A percentile compares a stretch with the other conserved stretches of the same genome.
Conservation (phyloP, 2,888 invertebrate genomes). For the Agriopis aurantiaria region DNA sequence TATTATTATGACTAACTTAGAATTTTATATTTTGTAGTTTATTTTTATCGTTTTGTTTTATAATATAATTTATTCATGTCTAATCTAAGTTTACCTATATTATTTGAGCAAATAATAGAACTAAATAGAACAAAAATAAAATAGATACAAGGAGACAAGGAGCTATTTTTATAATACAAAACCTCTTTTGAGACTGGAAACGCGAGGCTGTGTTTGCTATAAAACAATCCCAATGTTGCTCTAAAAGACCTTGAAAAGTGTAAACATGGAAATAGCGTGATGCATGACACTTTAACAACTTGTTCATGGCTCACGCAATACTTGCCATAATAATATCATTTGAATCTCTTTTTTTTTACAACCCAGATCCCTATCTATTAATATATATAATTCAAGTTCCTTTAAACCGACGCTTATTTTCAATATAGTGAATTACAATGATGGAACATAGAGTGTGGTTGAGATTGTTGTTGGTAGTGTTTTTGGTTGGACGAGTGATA, state of each 20-base stretch:
- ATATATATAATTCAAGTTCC: constrained; percentile 54
- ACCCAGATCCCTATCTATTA: constrained; percentile 58
- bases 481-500: constrained; percentile 7
- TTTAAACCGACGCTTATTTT: constrained; percentile 16
- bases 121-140: too few species aligned
- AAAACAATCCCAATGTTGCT: neutral
- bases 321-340: constrained; percentile 39
- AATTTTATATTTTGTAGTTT: too few species aligned
- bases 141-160: too few species aligned
- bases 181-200: neutral
- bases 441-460: constrained; percentile 18
- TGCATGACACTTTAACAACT: constrained; percentile 32
- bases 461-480: constrained; percentile 17
- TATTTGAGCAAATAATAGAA: too few species aligned
- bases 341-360: constrained; percentile 46
- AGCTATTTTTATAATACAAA: neutral
- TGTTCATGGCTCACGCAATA: constrained; percentile 36
- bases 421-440: constrained; percentile 18
- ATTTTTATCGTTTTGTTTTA: too few species aligned
- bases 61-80: too few species aligned
- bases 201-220: neutral
- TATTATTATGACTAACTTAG: too few species aligned
- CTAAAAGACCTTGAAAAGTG: constrained; percentile 20
- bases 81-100: too few species aligned
- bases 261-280: constrained; percentile 43